Conservation (phyloP, 2,797 vertebrate genomes). For the Uromys caudimaculatus region DNA sequence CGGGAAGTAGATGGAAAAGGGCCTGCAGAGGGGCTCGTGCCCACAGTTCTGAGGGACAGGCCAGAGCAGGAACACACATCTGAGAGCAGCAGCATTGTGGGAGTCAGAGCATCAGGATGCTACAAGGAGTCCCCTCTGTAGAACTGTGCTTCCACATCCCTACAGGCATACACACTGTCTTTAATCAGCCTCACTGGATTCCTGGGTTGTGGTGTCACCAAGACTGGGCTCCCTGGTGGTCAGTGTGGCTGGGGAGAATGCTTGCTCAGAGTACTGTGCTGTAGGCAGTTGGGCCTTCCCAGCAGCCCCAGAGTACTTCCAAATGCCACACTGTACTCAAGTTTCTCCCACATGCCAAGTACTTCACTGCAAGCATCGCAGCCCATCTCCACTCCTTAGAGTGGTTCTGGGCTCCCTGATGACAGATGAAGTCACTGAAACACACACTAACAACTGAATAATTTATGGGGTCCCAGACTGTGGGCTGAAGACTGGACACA, state of each 20-base stretch:
- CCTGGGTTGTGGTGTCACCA: not conserved
- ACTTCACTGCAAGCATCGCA: not conserved
- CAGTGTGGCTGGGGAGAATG: not conserved
- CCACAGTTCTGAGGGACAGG: not conserved
- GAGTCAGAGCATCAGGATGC: not conserved
- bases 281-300: not conserved
- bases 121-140: not conserved
- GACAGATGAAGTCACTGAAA: conserved; percentile 43
- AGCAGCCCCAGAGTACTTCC: not conserved
- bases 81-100: not conserved
- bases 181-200: not conserved
- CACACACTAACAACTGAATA: conserved; percentile 19
- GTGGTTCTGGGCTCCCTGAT: not conserved
- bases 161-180: not conserved
- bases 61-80: not conserved
- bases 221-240: not conserved
- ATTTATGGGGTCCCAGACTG: conserved; percentile 43
- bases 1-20: not conserved
- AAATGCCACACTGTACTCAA: not conserved
- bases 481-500: not conserved
- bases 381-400: not conserved
- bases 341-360: not conserved
- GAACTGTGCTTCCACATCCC: not conserved
- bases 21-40: not conserved
- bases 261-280: not conserved